Evolutionary conservation across 2,888 invertebrate species (phyloP).

Genomic region (Spilosoma lubricipeda): DNA sequence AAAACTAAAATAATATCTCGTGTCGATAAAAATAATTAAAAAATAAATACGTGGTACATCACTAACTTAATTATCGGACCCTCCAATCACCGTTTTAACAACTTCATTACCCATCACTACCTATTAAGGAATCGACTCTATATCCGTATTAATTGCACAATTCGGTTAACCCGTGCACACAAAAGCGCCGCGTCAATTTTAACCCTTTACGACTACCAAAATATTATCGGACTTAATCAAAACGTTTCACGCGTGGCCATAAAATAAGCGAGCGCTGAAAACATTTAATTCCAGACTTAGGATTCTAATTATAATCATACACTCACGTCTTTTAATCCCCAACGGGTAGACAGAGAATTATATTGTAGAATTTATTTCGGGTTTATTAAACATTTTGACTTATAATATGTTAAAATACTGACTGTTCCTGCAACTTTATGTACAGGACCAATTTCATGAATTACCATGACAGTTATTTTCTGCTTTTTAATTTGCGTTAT

Average conservation of each 20-base stretch:
- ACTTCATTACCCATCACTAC: conserved; percentile 24
- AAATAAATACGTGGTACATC: conserved; percentile 10
- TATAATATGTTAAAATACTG: not conserved
- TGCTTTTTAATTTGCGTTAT: too few species aligned
- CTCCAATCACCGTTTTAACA: conserved; percentile 18
- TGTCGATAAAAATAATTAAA: conserved; percentile 5
- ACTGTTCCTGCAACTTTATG: not conserved
- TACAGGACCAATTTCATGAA: not conserved
- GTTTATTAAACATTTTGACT: not conserved
- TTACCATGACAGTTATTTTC: too few species aligned
- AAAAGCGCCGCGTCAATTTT: conserved; percentile 51
- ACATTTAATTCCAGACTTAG: not conserved
- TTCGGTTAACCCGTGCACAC: conserved; percentile 38
- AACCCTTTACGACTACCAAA: conserved; percentile 47
- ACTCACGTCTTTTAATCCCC: not conserved
- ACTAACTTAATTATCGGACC: conserved; percentile 3
- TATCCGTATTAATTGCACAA: conserved; percentile 44
- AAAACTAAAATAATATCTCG: not conserved
- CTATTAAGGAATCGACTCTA: conserved; percentile 19
- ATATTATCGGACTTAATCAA: conserved; percentile 49
- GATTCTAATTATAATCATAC: not conserved
- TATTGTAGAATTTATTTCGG: not conserved
- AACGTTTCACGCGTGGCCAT: conserved; percentile 40
- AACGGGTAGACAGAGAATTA: not conserved
- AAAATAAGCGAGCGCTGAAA: conserved; percentile 28